Evolutionary conservation across 2,797 vertebrate species (phyloP).

Genomic region (Sebastes dallii): DNA sequence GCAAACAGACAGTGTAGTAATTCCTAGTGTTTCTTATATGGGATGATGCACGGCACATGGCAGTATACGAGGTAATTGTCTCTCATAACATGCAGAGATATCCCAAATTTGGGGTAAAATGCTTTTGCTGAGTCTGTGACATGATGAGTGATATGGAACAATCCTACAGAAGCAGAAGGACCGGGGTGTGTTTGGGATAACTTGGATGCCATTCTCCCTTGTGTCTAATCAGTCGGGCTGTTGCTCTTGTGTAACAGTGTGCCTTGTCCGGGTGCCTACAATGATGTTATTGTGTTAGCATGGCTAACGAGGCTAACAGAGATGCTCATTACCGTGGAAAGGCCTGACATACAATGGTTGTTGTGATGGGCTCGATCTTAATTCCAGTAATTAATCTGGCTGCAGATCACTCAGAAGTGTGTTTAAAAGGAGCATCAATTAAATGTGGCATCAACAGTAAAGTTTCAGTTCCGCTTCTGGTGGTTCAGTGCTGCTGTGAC

Average conservation of each 20-base stretch:
- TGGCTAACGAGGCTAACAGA: conserved; percentile 69
- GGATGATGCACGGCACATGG: background rate
- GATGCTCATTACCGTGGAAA: conserved; percentile 68
- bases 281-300: conserved; percentile 75
- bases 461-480: background rate
- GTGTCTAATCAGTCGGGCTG: conserved; percentile 61
- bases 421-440: conserved; percentile 34
- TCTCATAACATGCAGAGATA: background rate
- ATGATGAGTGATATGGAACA: background rate
- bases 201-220: conserved; percentile 38
- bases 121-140: background rate
- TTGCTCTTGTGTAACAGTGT: conserved; percentile 64
- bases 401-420: conserved; percentile 47
- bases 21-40: background rate
- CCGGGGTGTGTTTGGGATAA: conserved; percentile 18
- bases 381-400: conserved; percentile 82
- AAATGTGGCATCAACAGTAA: background rate
- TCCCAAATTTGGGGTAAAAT: background rate
- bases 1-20: background rate
- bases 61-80: background rate
- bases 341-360: conserved; percentile 54
- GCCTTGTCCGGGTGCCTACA: conserved; percentile 60
- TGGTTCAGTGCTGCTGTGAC: background rate
- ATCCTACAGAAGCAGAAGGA: background rate
- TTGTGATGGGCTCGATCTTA: conserved; percentile 73